Conservation (phyloP, 2,797 vertebrate genomes). For the Taeniopygia guttata region DNA sequence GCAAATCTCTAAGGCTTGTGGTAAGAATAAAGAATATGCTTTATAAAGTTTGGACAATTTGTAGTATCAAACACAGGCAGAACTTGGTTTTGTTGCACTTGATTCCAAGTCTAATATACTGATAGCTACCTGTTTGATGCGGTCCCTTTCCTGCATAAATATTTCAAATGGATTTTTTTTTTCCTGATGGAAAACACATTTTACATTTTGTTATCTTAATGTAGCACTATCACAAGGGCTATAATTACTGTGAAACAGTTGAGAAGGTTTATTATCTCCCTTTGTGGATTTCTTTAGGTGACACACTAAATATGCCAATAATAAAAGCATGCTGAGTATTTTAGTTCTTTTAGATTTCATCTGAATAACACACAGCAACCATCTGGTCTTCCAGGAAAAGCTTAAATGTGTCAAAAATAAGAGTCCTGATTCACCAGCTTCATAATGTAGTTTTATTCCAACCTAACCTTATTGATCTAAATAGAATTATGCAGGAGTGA, state of each 20-base stretch:
- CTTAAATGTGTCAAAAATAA: constrained; percentile 55
- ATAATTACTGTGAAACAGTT: constrained; percentile 51
- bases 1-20: not conserved
- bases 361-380: constrained; percentile 57
- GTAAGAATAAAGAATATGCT: not conserved
- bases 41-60: not conserved
- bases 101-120: not conserved
- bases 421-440: constrained; percentile 14
- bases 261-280: constrained; percentile 54
- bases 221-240: constrained; percentile 24
- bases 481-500: not conserved
- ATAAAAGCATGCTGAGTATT: constrained; percentile 30
- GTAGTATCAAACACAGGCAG: not conserved
- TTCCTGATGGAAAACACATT: not conserved
- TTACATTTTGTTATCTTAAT: constrained; percentile 53
- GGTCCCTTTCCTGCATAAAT: not conserved
- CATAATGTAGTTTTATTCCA: not conserved
- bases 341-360: constrained; percentile 52
- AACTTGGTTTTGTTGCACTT: not conserved
- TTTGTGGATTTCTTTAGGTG: constrained; percentile 47
- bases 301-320: constrained; percentile 42
- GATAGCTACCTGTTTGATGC: not conserved
- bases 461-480: constrained; percentile 10
- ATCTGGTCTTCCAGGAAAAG: constrained; percentile 58
- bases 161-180: not conserved